A percentile compares a stretch with the other conserved stretches of the same genome.
These are phyloP conservation scores for Lates japonicus DNA, from an alignment of 2,797 vertebrate genomes.

Conservation along the genomic window DNA sequence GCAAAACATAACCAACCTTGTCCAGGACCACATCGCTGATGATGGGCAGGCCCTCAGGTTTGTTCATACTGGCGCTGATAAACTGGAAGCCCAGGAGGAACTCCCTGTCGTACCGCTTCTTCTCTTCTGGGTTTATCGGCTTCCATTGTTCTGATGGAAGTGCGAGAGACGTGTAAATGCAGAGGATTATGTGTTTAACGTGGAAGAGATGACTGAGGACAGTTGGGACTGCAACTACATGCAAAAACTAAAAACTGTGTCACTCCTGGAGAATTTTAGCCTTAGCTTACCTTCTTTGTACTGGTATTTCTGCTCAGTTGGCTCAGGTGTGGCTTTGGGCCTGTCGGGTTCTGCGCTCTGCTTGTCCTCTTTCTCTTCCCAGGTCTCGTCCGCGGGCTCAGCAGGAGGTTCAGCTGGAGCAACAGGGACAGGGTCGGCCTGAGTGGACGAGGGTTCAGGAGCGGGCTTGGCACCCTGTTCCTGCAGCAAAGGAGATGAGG, in stretches of 20 bases:
- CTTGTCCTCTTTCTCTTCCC: slow-evolving; percentile 98
- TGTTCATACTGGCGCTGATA: slow-evolving; percentile 94
- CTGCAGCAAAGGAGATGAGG: slow-evolving; percentile 49
- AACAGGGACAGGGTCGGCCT: slow-evolving; percentile 79
- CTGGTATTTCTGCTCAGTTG: slow-evolving; percentile 91
- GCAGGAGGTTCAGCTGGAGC: slow-evolving; percentile 73
- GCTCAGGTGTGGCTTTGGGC: slow-evolving; percentile 75
- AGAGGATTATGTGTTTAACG: background rate
- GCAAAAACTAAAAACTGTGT: too few relatives aligned
- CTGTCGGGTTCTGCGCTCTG: slow-evolving; percentile 89
- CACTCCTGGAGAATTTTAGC: too few relatives aligned
- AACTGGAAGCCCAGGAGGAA: slow-evolving; percentile 97
- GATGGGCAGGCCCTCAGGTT: slow-evolving; percentile 94
- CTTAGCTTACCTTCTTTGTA: slow-evolving; percentile 92
- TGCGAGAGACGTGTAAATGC: slow-evolving; percentile 3
- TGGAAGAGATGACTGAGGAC: background rate
- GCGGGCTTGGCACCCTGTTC: slow-evolving; percentile 86
- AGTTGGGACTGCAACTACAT: too few relatives aligned
- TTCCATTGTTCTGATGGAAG: slow-evolving; percentile 91
- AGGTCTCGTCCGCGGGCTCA: slow-evolving; percentile 92
- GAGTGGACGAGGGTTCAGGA: slow-evolving; percentile 80
- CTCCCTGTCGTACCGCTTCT: slow-evolving; percentile 95
- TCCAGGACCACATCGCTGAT: slow-evolving; percentile 97
- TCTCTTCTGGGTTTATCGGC: slow-evolving; percentile 94
- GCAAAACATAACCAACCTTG: slow-evolving; percentile 86